Base-by-base conservation (phyloP, 2,797 vertebrate genomes). In the Psittacula echo region DNA sequence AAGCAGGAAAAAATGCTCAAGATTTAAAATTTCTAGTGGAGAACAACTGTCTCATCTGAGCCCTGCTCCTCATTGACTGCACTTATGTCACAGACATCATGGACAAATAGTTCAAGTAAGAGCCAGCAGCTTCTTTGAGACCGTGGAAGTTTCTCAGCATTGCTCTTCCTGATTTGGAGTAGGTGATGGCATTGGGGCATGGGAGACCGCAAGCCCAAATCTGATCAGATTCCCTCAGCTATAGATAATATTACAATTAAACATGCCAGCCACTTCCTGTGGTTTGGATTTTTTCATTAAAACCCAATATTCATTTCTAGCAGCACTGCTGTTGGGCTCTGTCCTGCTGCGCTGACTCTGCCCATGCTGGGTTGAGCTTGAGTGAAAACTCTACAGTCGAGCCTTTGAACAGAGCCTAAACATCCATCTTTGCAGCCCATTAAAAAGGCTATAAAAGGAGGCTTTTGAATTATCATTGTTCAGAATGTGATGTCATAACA, bases 391-490 rank as follows among this genome's bases (percentile, higher is more conserved):
- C 15, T 18, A 53, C 12, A 37, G 68, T 3, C 1, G 3, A 87
- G 37, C 24, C 18, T 64, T 68, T 90, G 73, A 62, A 86, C 6
- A 0, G 44, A 76, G 10, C 44, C 30, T 91, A 78, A 93, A 48
- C 54, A 37, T 87, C 51, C 66, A 67, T 64, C 29, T n/a, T 11
- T 24, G 67, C 66, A 84, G 37, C 11, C 44, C 48, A 51, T 29
- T 62, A 76, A 82, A 87, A 62, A 79, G 32, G 27, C 50, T 78
- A 3, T 84, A 39, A 89, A 87, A 81, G 24, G 73, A 91, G 13
- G 11, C 13, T 72, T 86, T 94, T 64, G 70, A 94, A 89, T 90
- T 74, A 85, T 50, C 19, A 3, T 65, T 90, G 77, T 82, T 41
- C 71, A 60, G 53, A 87, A 68, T 3, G 32, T 88, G 73, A 88